A percentile compares a stretch with the other conserved stretches of the same genome.
These are phyloP conservation scores for Acrossocheilus wenchowensis DNA, from an alignment of 2,797 vertebrate genomes.

Conservation along the genomic window DNA sequence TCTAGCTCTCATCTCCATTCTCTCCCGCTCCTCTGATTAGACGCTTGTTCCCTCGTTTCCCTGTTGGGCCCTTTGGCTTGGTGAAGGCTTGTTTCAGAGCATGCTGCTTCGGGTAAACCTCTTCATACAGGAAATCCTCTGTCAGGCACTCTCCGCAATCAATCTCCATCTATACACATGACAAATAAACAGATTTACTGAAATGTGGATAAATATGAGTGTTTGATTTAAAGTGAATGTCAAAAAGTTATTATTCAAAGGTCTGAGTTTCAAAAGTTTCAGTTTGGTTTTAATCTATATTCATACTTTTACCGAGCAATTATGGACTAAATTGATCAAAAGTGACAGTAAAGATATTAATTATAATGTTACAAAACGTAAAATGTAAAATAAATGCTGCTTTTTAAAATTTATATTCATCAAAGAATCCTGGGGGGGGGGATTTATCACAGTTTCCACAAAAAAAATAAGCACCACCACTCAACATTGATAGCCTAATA, in stretches of 20 bases:
- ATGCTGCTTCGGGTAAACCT: slow-evolving; percentile 96
- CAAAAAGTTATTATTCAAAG: neutral
- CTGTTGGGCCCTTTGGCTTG: slow-evolving; percentile 94
- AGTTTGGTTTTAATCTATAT: neutral
- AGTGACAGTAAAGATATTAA: neutral
- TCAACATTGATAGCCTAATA: neutral
- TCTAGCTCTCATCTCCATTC: slow-evolving; percentile 92
- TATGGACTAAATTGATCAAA: neutral
- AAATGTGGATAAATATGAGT: neutral
- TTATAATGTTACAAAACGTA: neutral
- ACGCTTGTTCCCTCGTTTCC: slow-evolving; percentile 94
- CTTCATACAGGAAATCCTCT: slow-evolving; percentile 94
- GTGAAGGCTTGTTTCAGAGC: slow-evolving; percentile 94
- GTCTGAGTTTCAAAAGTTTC: neutral
- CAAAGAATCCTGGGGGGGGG: neutral
- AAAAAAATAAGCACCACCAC: neutral
- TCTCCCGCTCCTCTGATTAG: slow-evolving; percentile 92
- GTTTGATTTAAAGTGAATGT: neutral
- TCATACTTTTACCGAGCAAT: neutral
- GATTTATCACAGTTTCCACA: neutral
- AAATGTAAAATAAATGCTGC: neutral
- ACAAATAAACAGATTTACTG: neutral
- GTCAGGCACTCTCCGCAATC: slow-evolving; percentile 92
- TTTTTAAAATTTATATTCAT: neutral
- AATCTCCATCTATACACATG: slow-evolving; percentile 87